phyloP scores from a whole-genome alignment of 2,888 invertebrate species.

The Ectobius pallidus region DNA sequence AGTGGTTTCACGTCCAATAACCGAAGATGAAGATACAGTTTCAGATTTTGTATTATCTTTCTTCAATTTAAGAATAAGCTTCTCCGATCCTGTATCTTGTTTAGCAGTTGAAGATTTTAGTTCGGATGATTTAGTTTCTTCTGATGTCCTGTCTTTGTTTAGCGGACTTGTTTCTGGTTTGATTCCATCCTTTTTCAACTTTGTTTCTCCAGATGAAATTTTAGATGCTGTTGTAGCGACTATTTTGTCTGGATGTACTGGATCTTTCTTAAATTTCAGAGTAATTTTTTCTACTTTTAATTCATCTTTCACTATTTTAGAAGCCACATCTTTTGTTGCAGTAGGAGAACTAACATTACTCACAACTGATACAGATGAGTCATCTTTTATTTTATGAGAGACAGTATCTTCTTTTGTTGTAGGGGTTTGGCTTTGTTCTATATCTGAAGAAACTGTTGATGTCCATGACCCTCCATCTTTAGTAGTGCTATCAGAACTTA shows the following conservation, averaged over 20 bases:
- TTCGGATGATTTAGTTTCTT: background rate
- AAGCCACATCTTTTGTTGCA: background rate
- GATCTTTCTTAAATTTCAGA: conserved; percentile 37
- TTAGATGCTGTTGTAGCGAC: conserved; percentile 18
- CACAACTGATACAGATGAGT: too few relatives aligned
- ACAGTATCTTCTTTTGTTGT: too few relatives aligned
- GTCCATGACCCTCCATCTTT: background rate
- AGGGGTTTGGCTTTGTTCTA: too few relatives aligned
- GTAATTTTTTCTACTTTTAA: conserved; percentile 38
- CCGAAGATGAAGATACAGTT: background rate
- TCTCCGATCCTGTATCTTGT: conserved; percentile 8
- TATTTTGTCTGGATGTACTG: conserved; percentile 7
- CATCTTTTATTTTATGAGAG: too few relatives aligned
- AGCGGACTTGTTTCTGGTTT: conserved; percentile 13
- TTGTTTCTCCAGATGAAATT: background rate
- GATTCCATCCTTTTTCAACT: conserved; percentile 36
- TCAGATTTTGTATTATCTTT: conserved; percentile 15
- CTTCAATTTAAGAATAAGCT: conserved; percentile 15
- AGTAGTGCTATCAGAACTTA: background rate
- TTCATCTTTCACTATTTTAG: conserved; percentile 16
- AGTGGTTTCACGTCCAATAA: background rate
- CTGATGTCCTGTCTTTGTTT: background rate
- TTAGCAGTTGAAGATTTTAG: background rate
- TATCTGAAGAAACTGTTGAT: background rate
- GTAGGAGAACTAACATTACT: too few relatives aligned